These are phyloP conservation scores for Heliornis fulica DNA, from an alignment of 2,113 vertebrate genomes.

Conservation along the genomic window DNA sequence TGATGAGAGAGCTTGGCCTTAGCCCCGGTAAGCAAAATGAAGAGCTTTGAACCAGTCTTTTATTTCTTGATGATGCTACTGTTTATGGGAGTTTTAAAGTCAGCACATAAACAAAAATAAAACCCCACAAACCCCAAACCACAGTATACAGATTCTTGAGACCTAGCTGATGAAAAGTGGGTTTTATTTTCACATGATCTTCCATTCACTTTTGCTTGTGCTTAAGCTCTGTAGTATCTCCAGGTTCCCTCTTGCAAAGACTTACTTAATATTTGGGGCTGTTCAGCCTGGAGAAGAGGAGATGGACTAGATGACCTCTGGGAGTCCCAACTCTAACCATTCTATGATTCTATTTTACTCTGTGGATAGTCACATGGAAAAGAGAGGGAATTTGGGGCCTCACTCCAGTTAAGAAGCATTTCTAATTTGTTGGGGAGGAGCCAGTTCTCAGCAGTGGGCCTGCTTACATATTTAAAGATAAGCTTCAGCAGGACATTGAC, in stretches of 20 bases:
- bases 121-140: too few species aligned
- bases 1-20: slow-evolving; percentile 92
- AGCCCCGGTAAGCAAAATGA: slow-evolving; percentile 89
- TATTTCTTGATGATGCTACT: background rate
- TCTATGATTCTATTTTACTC: too few species aligned
- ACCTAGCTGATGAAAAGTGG: background rate
- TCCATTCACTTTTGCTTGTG: background rate
- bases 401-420: background rate
- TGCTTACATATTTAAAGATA: background rate
- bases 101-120: background rate
- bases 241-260: background rate
- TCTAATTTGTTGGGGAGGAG: background rate
- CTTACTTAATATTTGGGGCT: too few species aligned
- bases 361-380: background rate
- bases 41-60: background rate
- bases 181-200: background rate
- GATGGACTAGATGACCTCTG: too few species aligned
- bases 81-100: background rate
- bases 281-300: too few species aligned
- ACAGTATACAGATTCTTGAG: background rate
- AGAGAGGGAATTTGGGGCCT: background rate
- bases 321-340: too few species aligned
- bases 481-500: background rate
- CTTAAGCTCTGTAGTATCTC: background rate
- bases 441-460: background rate